Conservation (phyloP, 2,888 invertebrate genomes). For the Pherbina coryleti region DNA sequence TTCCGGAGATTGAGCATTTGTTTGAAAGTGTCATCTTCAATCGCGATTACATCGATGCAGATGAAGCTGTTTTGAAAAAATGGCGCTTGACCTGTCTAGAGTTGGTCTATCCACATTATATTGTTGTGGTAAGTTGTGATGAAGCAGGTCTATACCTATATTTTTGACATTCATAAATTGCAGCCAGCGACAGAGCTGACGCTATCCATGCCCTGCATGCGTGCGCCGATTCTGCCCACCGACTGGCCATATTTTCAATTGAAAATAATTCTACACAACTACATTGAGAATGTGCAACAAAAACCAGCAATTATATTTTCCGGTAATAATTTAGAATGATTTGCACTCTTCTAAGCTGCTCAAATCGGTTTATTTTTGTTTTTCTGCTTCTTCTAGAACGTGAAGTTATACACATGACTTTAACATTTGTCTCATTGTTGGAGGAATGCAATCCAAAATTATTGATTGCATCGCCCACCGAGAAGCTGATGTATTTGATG, state of each 20-base stretch:
- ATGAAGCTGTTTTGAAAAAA: conserved; percentile 71
- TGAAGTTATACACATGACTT: conserved; percentile 63
- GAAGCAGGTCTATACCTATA: background rate
- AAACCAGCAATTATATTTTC: conserved; percentile 51
- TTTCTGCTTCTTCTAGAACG: conserved; percentile 53
- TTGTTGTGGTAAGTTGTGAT: conserved; percentile 61
- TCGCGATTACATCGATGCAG: conserved; percentile 72
- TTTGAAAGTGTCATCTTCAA: conserved; percentile 76
- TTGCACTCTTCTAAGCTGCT: background rate
- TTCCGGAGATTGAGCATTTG: conserved; percentile 72
- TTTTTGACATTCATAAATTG: background rate
- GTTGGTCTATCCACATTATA: conserved; percentile 70
- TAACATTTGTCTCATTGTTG: conserved; percentile 63
- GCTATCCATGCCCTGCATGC: conserved; percentile 71
- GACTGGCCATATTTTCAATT: conserved; percentile 87
- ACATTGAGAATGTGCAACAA: conserved; percentile 61
- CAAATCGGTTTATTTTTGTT: background rate
- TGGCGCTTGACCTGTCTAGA: conserved; percentile 71
- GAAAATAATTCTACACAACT: conserved; percentile 63
- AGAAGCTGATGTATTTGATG: conserved; percentile 69
- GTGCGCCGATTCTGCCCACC: conserved; percentile 78
- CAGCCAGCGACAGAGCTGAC: conserved; percentile 68
- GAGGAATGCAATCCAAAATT: conserved; percentile 59
- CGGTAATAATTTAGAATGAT: conserved; percentile 46
- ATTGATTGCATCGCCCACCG: conserved; percentile 63